Evolutionary conservation across 2,113 vertebrate species (phyloP).

Genomic region (Pongo abelii): DNA sequence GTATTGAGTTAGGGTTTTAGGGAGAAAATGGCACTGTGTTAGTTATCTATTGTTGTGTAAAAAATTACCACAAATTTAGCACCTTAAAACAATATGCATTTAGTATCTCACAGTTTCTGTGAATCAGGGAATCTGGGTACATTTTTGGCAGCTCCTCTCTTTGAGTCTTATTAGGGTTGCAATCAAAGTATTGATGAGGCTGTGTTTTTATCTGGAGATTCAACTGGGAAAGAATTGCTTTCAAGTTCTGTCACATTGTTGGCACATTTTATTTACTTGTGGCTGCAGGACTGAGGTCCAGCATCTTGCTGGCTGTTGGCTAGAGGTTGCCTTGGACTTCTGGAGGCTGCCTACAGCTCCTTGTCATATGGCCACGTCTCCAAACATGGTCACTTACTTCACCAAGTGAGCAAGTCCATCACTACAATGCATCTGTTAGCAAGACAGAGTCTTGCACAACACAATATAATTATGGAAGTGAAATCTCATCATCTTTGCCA

Average conservation of each 20-base stretch:
- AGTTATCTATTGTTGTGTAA: neutral
- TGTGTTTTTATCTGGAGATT: neutral
- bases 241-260: neutral
- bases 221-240: neutral
- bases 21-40: neutral
- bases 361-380: neutral
- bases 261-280: neutral
- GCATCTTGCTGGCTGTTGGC: neutral
- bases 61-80: neutral
- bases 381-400: neutral
- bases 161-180: neutral
- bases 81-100: neutral
- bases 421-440: neutral
- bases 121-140: neutral
- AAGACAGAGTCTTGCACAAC: neutral
- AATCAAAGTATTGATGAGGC: neutral
- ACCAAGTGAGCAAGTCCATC: neutral
- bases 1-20: neutral
- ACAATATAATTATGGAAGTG: neutral
- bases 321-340: neutral
- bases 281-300: neutral
- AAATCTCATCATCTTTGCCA: neutral
- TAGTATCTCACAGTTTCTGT: neutral
- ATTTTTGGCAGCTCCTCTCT: neutral
- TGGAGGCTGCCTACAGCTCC: neutral